Evolutionary conservation across 1,140 invertebrate species (phyloP), one percentile per base, ranked within the genome.

Genomic region (Riptortus pedestris): DNA sequence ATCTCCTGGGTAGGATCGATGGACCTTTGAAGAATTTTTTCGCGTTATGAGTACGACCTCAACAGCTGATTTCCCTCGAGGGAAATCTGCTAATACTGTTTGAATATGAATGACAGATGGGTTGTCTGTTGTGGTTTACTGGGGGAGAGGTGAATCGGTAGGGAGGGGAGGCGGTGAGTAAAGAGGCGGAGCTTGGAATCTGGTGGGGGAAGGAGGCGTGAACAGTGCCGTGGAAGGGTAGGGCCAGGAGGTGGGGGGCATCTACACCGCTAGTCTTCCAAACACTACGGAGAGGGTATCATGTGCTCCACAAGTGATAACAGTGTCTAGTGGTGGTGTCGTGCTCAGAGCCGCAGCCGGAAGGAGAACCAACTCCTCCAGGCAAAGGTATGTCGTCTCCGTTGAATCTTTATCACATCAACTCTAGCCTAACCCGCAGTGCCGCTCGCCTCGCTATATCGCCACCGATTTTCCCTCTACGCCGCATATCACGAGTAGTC

Each of bases 311-410:
- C 45, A 47, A 47, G 45, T 47, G 45, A 47, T 47, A 47, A 47
- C n/a, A 47, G 45, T 47, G 45, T 47, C 22, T 47, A 47, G 45
- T 47, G 45, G n/a, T 47, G 45, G 45, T 47, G 45, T 47, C 45
- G 45, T 47, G 45, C 22, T n/a, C 45, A n/a, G n/a, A n/a, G n/a
- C n/a, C 45, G 45, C 45, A 47, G 45, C n/a, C 22, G 45, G 22
- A 22, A 22, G n/a, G 45, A 47, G 18, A n/a, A 22, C 45, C 18
- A 22, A 22, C 45, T 47, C 45, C 45, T 47, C 45, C 18, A n/a
- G 45, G 45, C 45, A 47, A 47, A n/a, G 45, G 45, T 47, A 47
- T n/a, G 45, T 47, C 16, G 2, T 47, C 7, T 11, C 16, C n/a
- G n/a, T n/a, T n/a, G n/a, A n/a, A n/a, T n/a, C n/a, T n/a, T n/a